These are phyloP conservation scores for Melanotaenia pygmaea DNA, from an alignment of 2,797 vertebrate species.

Conservation along the genomic window DNA sequence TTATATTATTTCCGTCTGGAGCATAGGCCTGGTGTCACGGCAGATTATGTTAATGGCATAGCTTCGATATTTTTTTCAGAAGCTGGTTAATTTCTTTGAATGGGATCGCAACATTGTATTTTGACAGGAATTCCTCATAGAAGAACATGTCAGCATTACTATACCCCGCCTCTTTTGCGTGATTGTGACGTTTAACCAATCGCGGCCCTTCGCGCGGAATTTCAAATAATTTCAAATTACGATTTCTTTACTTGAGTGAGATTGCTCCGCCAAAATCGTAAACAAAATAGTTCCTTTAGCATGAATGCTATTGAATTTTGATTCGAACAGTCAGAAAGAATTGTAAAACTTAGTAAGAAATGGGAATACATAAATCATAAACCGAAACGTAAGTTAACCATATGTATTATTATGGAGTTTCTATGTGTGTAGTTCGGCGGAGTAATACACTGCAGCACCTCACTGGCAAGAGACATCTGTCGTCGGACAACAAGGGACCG, in stretches of 20 bases:
- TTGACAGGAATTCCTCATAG: too few relatives aligned
- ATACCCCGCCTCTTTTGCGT: constrained; percentile 20
- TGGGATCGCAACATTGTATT: too few relatives aligned
- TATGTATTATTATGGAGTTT: rapidly evolving
- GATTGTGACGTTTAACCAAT: constrained; percentile 58
- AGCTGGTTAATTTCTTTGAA: too few relatives aligned
- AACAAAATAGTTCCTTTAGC: constrained; percentile 78
- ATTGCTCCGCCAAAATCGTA: constrained; percentile 70
- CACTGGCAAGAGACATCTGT: neutral
- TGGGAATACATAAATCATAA: rapidly evolving
- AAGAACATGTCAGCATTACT: too few relatives aligned
- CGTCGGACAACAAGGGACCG: neutral
- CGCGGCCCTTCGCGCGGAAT: constrained; percentile 81
- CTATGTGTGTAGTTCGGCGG: constrained; percentile 31
- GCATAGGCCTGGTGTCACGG: too few relatives aligned
- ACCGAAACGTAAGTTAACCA: rapidly evolving
- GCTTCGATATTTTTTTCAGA: too few relatives aligned
- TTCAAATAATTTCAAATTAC: constrained; percentile 81
- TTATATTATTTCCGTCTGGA: too few relatives aligned
- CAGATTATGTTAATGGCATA: too few relatives aligned
- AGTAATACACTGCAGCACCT: constrained; percentile 44
- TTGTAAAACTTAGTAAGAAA: rapidly evolving
- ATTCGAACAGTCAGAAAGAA: rapidly evolving
- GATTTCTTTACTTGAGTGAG: neutral
- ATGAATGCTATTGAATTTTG: rapidly evolving